These are phyloP conservation scores for Macaria liturata DNA, from an alignment of 2,888 invertebrate genomes.

Conservation along the genomic window DNA sequence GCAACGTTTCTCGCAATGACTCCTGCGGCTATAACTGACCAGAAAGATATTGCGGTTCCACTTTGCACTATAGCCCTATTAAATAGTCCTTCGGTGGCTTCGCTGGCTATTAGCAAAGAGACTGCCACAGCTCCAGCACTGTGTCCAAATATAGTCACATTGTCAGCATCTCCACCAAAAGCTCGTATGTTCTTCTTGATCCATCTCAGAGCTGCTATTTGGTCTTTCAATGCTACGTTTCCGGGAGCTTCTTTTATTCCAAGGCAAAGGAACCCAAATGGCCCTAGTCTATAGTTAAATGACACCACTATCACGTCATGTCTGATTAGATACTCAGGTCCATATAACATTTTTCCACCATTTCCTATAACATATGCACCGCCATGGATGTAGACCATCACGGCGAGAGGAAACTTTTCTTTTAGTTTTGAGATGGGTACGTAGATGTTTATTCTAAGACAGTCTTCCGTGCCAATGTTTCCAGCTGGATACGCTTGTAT, in stretches of 20 bases:
- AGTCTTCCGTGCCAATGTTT: constrained; percentile 61
- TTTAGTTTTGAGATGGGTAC: constrained; percentile 45
- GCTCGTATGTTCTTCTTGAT: constrained; percentile 67
- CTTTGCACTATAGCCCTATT: constrained; percentile 67
- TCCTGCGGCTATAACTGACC: constrained; percentile 59
- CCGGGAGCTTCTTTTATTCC: constrained; percentile 71
- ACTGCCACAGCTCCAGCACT: constrained; percentile 68
- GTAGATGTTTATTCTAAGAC: constrained; percentile 66
- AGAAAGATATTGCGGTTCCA: constrained; percentile 61
- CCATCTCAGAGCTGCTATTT: constrained; percentile 70
- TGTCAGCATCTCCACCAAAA: constrained; percentile 72
- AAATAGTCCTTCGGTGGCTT: constrained; percentile 59
- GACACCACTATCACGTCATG: constrained; percentile 67
- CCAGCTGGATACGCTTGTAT: constrained; percentile 45
- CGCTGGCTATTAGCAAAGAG: constrained; percentile 58
- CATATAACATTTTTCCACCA: constrained; percentile 64
- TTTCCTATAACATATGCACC: constrained; percentile 66
- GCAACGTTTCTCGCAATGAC: constrained; percentile 32
- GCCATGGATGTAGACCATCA: constrained; percentile 74
- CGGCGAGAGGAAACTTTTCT: constrained; percentile 49
- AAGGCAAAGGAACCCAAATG: constrained; percentile 68
- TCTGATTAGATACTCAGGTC: constrained; percentile 61
- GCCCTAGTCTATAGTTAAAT: constrained; percentile 69
- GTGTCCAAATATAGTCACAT: constrained; percentile 69
- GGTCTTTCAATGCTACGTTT: constrained; percentile 71